Evolutionary conservation across 1,140 invertebrate genomes (phyloP).

Genomic region (Neodiprion fabricii): DNA sequence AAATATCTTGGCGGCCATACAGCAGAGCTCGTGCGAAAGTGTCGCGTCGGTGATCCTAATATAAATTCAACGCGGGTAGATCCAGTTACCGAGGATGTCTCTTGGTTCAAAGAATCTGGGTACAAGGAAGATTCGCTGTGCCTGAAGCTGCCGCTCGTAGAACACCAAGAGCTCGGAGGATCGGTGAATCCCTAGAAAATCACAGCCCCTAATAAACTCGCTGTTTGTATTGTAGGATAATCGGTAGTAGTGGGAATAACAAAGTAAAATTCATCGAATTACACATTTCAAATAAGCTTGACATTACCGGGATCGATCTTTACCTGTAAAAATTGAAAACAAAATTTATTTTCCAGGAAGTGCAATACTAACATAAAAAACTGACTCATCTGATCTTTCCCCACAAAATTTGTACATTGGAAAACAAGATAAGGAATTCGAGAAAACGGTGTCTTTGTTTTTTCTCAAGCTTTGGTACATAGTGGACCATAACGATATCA

Average conservation of each 20-base stretch:
- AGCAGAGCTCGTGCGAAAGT: slow-evolving; percentile 41
- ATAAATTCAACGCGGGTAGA: slow-evolving; percentile 56
- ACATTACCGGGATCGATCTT: no score
- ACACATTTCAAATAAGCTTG: no score
- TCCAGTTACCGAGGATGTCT: slow-evolving; percentile 46
- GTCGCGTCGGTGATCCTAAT: slow-evolving; percentile 53
- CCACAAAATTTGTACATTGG: no score
- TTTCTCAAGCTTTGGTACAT: no score
- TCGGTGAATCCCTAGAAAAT: slow-evolving; percentile 49
- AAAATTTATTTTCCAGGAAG: neutral
- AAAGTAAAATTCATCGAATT: no score
- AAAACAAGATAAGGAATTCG: no score
- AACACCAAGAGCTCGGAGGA: slow-evolving; percentile 60
- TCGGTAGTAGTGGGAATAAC: no score
- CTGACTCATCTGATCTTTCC: neutral
- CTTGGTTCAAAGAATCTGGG: slow-evolving; percentile 57
- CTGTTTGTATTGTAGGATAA: no score
- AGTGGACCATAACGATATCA: neutral
- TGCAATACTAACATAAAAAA: neutral
- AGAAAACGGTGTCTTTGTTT: no score
- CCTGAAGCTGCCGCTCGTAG: slow-evolving; percentile 43
- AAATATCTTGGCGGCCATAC: slow-evolving; percentile 55
- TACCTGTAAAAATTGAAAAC: neutral
- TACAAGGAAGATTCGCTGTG: slow-evolving; percentile 55
- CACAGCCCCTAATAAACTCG: no score